phyloP scores from a whole-genome alignment of 2,113 vertebrate genomes.

The Opisthocomus hoazin region DNA sequence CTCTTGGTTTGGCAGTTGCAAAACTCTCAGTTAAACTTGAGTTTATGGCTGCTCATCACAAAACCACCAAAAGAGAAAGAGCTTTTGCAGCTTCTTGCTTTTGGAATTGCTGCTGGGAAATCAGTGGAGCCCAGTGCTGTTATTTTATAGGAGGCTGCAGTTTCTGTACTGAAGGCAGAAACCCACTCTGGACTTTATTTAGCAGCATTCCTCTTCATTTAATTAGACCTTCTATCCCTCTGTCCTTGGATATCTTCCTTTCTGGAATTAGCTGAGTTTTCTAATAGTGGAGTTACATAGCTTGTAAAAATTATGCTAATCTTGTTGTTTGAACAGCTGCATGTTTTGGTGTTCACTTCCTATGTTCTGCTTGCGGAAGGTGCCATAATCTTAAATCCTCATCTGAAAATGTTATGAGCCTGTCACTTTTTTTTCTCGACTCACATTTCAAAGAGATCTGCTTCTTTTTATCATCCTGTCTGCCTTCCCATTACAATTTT shows the following conservation, averaged over 20 bases:
- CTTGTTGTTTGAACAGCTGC: slow-evolving; percentile 2
- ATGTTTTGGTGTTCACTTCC: slow-evolving; percentile 5
- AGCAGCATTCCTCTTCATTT: background rate
- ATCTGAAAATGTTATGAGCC: slow-evolving; percentile 43
- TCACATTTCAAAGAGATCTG: slow-evolving; percentile 63
- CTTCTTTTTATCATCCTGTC: slow-evolving; percentile 64
- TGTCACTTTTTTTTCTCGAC: slow-evolving; percentile 37
- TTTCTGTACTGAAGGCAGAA: background rate
- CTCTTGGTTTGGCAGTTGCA: background rate
- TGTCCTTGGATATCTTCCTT: background rate
- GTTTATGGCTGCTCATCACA: background rate
- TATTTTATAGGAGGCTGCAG: background rate
- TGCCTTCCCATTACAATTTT: slow-evolving; percentile 58
- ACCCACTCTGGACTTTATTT: background rate
- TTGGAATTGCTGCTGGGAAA: background rate
- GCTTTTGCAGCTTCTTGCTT: background rate
- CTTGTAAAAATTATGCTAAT: background rate
- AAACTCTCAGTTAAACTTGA: background rate
- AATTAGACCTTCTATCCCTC: background rate
- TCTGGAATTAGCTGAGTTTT: background rate
- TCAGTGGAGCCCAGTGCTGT: background rate
- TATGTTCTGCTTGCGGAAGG: background rate
- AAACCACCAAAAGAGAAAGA: background rate
- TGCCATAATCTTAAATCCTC: slow-evolving; percentile 15
- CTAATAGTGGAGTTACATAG: background rate